Base-by-base conservation (phyloP, 2,888 invertebrate species). In the Leptarthrus brevirostris region DNA sequence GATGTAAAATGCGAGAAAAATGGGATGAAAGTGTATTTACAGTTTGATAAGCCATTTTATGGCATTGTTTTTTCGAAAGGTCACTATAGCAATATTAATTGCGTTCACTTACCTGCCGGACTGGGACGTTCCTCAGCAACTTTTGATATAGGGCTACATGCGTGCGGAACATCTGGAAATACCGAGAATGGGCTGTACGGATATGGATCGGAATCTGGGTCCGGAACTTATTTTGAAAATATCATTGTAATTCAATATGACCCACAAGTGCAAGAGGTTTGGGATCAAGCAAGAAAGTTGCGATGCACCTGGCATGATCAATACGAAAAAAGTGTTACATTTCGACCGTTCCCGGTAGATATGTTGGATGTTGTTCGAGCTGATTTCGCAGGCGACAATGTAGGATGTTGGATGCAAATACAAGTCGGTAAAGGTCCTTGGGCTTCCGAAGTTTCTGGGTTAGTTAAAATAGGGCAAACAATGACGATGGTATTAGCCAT, bases 381-480 rank as follows among this genome's bases (percentile, higher is more conserved):
- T 2, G 96, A 96, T 80, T 97, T 97, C 79, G 95, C 96, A 74
- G 96, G 96, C 0, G 96, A 97, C 80, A 97, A 97, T 81, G 95
- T 96, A 1, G 96, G 96, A 16, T 96, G 96, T 86, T 97, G 96
- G 96, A 96, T 97, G 96, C 96, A 96, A 83, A 96, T 97, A 78
- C 96, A 97, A 87, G 95, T 95, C 2, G 96, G 95, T 47, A 95
- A 95, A 82, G 95, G 96, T 20, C 96, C 96, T 0, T 97, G 96
- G 96, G 96, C 96, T 8, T 95, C 95, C 0, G 96, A 96, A 86
- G 96, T 96, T 0, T 95, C 95, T 0, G 96, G 96, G 0, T 87
- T 97, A 61, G 96, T 96, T 0, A 96, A 96, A 86, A 96, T 96
- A 73, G 96, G 96, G 0, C 96, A 96, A 83, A 96, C 96, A 0